Percentiles rank a stretch among this genome's conserved stretches.
Evolutionary conservation across 2,113 vertebrate genomes (phyloP).

Genomic region (Sialia sialis): DNA sequence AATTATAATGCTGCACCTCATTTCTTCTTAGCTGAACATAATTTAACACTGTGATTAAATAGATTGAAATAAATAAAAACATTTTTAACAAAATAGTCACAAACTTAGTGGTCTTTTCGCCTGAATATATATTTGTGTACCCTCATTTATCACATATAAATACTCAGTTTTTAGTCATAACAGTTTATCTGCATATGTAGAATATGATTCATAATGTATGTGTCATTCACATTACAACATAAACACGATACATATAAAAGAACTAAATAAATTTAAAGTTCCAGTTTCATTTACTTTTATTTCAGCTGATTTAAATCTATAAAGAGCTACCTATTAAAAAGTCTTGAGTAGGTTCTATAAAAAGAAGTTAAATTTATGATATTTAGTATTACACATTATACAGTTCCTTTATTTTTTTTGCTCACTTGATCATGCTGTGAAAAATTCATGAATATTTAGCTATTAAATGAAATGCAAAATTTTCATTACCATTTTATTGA

Average conservation of each 20-base stretch:
- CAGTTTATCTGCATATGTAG: constrained; percentile 56
- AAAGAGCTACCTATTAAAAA: constrained; percentile 69
- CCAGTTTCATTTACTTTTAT: constrained; percentile 60
- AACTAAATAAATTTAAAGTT: constrained; percentile 70
- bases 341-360: constrained; percentile 64
- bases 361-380: constrained; percentile 75
- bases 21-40: neutral
- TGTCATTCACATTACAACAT: constrained; percentile 46
- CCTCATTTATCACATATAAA: constrained; percentile 17
- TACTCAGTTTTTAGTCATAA: constrained; percentile 53
- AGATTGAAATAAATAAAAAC: constrained; percentile 18
- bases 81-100: neutral
- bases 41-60: neutral
- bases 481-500: constrained; percentile 85
- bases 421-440: constrained; percentile 77
- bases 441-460: constrained; percentile 84
- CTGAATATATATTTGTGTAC: neutral
- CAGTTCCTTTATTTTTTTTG: constrained; percentile 80
- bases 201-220: constrained; percentile 64
- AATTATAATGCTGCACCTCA: neutral
- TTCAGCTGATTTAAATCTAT: constrained; percentile 56
- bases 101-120: neutral
- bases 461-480: constrained; percentile 85
- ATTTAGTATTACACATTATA: constrained; percentile 75
- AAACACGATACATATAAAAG: constrained; percentile 64